Evolutionary conservation across 2,888 invertebrate genomes (phyloP).

Genomic region (Mylabris sibirica): DNA sequence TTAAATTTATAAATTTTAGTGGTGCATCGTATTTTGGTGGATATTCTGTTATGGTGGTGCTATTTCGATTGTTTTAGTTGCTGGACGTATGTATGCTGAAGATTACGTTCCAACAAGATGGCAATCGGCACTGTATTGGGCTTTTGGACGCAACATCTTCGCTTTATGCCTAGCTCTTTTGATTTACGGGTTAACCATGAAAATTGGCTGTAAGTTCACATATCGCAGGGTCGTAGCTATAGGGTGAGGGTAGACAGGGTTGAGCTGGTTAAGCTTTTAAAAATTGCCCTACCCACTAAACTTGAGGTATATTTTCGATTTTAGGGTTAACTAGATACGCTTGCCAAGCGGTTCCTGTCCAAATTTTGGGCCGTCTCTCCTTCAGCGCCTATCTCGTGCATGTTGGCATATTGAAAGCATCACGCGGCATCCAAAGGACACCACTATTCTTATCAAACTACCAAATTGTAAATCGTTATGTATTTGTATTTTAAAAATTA

Average conservation of each 20-base stretch:
- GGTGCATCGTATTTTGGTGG: slow-evolving; percentile 49
- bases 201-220: slow-evolving; percentile 45
- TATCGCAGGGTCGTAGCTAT: no score
- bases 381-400: slow-evolving; percentile 52
- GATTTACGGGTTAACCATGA: slow-evolving; percentile 44
- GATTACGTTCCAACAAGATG: slow-evolving; percentile 54
- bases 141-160: slow-evolving; percentile 36
- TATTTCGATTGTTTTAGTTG: slow-evolving; percentile 42
- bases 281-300: no score
- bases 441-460: slow-evolving; percentile 42
- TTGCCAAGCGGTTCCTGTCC: slow-evolving; percentile 43
- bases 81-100: slow-evolving; percentile 50
- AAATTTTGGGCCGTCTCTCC: slow-evolving; percentile 49
- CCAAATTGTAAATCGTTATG: slow-evolving; percentile 40
- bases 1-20: slow-evolving; percentile 39
- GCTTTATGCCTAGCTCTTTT: slow-evolving; percentile 34
- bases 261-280: no score
- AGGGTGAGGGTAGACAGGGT: no score
- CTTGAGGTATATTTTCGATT: no score
- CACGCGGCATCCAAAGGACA: slow-evolving; percentile 40
- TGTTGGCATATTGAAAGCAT: slow-evolving; percentile 39
- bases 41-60: slow-evolving; percentile 46
- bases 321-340: slow-evolving; percentile 45
- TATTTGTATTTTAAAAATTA: not conserved
- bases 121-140: slow-evolving; percentile 59